Percentiles rank a stretch among this genome's conserved stretches.
Evolutionary conservation across 2,888 invertebrate genomes (phyloP).

Genomic region (Netelia melanura): DNA sequence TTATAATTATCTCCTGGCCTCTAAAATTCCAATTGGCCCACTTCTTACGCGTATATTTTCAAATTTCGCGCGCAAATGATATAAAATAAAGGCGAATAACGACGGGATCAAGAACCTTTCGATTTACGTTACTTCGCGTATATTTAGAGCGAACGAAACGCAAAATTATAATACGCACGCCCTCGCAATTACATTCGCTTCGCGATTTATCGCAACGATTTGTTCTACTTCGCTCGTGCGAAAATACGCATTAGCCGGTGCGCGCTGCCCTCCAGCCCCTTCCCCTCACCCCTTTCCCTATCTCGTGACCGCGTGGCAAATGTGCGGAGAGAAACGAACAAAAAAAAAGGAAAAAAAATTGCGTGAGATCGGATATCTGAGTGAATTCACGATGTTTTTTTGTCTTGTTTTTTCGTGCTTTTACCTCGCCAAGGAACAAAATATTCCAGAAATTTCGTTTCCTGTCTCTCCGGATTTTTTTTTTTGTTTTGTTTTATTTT

Average conservation of each 20-base stretch:
- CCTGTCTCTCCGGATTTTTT: conserved; percentile 45
- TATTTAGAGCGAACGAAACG: neutral
- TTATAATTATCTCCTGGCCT: conserved; percentile 19
- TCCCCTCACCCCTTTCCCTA: neutral
- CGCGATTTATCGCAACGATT: conserved; percentile 58
- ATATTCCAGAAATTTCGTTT: conserved; percentile 23
- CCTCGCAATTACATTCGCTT: conserved; percentile 41
- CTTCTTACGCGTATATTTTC: neutral
- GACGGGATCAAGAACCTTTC: conserved; percentile 9
- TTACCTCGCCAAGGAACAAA: conserved; percentile 9
- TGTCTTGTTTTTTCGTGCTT: neutral
- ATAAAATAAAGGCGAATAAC: neutral
- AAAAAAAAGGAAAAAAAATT: conserved; percentile 26
- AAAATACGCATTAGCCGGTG: conserved; percentile 52
- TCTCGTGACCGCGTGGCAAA: neutral
- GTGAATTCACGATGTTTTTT: neutral
- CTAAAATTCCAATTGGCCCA: neutral
- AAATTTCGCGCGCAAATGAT: neutral
- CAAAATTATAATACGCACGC: conserved; percentile 26
- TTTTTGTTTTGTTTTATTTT: neutral
- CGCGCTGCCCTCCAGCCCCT: too few relatives aligned
- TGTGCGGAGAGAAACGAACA: neutral
- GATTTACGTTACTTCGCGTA: conserved; percentile 4
- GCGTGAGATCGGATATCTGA: conserved; percentile 19
- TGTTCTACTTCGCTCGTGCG: conserved; percentile 27